Base-by-base conservation (phyloP, 64 coral and sea anemone genomes). In the Cladopsammia gracilis region DNA sequence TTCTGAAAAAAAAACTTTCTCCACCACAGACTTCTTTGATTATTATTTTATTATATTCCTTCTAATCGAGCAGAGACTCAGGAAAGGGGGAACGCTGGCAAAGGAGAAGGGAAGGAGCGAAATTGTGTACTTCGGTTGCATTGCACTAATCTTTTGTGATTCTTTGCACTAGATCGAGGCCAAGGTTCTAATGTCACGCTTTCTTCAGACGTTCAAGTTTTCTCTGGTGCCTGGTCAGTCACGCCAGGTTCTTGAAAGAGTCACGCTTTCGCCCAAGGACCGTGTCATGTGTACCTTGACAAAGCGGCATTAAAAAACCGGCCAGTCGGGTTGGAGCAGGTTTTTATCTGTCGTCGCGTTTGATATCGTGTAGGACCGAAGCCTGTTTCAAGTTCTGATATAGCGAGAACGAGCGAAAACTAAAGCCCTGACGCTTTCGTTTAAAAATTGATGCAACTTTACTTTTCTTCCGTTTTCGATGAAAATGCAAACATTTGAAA, bases 131-230 rank as follows among this genome's bases (percentile, higher is more conserved):
- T 12, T 10, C 7, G 7, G 53, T 56, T 10, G 7, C 12, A 56
- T 10, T 1, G 12, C 53, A 11, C 8, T 51, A 15, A n/a, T 18
- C 73, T 51, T 50, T 50, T 58, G 12, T 70, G 42, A 76, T 92
- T 58, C 49, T 12, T 52, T 14, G 5, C 70, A 72, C 8, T 15
- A 85, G 90, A 92, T 92, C 58, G 90, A 92, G 79, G 90, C 90
- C 22, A 92, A 92, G 49, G 79, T 92, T 70, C 23, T 92, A 9
- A 43, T 92, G 79, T 73, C 90, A 48, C 68, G 78, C 44, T 92
- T 92, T 74, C 53, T 92, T n/a, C 90, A 92, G 64, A 86, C 90
- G 42, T 92, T 92, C 49, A 84, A 92, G 79, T 83, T 92, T 47
- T 85, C 50, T 58, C 68, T 85, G 13, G 90, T 76, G 7, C 79